Conservation (phyloP, 2,888 invertebrate species). For the Microplitis deprimator region DNA sequence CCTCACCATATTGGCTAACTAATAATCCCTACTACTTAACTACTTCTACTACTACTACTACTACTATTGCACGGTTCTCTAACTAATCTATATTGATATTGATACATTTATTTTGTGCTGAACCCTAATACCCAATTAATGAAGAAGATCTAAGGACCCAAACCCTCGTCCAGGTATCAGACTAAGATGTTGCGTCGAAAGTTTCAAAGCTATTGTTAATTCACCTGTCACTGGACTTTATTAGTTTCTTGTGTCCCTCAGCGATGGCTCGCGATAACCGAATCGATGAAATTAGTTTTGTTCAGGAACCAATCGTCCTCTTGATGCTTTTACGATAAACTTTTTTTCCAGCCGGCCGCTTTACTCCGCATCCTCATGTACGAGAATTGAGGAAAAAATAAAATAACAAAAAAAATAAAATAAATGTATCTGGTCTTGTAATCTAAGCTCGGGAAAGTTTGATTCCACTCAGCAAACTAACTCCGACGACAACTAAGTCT, state of each 20-base stretch:
- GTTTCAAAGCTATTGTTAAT: constrained; percentile 42
- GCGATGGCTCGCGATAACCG: constrained; percentile 39
- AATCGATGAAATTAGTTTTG: constrained; percentile 36
- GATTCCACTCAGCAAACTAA: constrained; percentile 38
- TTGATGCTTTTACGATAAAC: constrained; percentile 15
- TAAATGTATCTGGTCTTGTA: constrained; percentile 38
- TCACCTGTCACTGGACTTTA: constrained; percentile 50
- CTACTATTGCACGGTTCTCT: background rate
- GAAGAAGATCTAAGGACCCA: too few species aligned
- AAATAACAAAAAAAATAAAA: constrained; percentile 8
- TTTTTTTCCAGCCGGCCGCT: constrained; percentile 9
- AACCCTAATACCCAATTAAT: too few species aligned
- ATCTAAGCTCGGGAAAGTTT: constrained; percentile 41
- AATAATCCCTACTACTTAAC: constrained; percentile 34
- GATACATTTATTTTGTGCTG: background rate
- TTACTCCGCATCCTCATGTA: constrained; percentile 2
- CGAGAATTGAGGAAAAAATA: background rate
- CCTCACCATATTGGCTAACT: constrained; percentile 46
- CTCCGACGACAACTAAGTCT: constrained; percentile 11
- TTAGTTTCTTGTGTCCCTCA: constrained; percentile 39
- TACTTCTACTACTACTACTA: background rate
- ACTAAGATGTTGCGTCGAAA: constrained; percentile 28
- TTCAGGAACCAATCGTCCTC: constrained; percentile 12
- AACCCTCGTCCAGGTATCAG: background rate
- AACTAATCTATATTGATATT: constrained; percentile 16